These are phyloP conservation scores for Sympetrum striolatum DNA, from an alignment of 2,888 invertebrate species.

Conservation along the genomic window DNA sequence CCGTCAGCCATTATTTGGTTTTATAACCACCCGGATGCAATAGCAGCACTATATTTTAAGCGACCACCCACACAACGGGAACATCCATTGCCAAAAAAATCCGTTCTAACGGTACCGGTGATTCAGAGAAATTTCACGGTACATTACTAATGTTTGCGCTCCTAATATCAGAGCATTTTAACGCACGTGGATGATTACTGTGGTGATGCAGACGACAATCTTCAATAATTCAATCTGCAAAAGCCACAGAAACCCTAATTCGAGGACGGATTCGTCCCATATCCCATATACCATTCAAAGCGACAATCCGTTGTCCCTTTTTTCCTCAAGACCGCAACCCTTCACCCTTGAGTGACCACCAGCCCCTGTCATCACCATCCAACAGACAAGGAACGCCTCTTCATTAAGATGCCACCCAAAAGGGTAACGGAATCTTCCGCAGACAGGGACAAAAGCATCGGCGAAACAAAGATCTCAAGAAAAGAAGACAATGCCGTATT, in stretches of 20 bases:
- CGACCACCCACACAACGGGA: neutral
- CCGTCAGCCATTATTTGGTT: too few species aligned
- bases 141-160: neutral
- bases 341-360: neutral
- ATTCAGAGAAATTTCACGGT: neutral
- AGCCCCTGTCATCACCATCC: neutral
- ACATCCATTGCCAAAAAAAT: neutral
- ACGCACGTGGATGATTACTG: neutral
- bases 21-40: neutral
- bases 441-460: too few species aligned
- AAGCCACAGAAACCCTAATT: neutral
- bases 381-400: neutral
- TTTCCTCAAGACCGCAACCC: neutral
- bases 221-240: neutral
- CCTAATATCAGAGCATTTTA: neutral
- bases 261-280: neutral
- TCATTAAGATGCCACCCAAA: neutral
- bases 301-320: neutral
- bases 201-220: neutral
- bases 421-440: neutral
- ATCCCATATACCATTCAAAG: neutral
- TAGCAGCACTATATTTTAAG: neutral
- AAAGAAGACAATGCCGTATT: too few species aligned
- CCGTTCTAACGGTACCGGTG: neutral
- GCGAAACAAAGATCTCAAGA: too few species aligned